Evolutionary conservation across 2,888 invertebrate genomes (phyloP), one percentile per base, ranked within the genome.

Genomic region (Pachliopta kotzebuea): DNA sequence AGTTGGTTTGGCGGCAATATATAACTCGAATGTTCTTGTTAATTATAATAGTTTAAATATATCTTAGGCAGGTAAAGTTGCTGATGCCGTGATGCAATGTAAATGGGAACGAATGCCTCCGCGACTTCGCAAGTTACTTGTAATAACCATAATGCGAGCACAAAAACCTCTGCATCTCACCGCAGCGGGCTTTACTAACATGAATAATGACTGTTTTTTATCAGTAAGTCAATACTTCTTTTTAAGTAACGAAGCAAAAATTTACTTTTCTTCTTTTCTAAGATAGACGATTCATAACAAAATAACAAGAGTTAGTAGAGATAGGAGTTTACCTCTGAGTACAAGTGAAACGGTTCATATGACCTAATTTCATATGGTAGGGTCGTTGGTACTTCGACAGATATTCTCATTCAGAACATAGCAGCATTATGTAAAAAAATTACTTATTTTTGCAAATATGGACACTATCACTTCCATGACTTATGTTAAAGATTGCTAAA

Each of bases 171-270:
- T 90, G 0, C 78, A 82, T 0, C 81, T 92, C 7, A 83, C 87
- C 0, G 92, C 92, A 0, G 92, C 90, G 0, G 91, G 92, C 0
- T 92, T 92, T 70, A 79, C 89, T 4, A 75, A 85, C 60, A 86
- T 92, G 82, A 86, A 92, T 71, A 89, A 88, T 68, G 81, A 80
- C 24, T 92, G 92, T 66, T 92, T 92, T 73, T 74, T 90, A 50
- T 77, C 86, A 62, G 92, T 92, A 74, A 65, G 61, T 31, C 21
- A 9, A 2, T 23, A 45, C 4, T 4, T 11, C 37, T 45, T n/a
- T 45, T n/a, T n/a, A n/a, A n/a, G n/a, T n/a, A n/a, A 18, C 11
- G 18, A 18, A 45, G 7, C 18, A 18, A 11, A 8, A 11, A 45
- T n/a, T n/a, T 18, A n/a, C 4, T 45, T 14, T 11, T 14, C 1